Base-by-base conservation (phyloP, 2,113 vertebrate genomes). In the Phyllostomus hastatus region DNA sequence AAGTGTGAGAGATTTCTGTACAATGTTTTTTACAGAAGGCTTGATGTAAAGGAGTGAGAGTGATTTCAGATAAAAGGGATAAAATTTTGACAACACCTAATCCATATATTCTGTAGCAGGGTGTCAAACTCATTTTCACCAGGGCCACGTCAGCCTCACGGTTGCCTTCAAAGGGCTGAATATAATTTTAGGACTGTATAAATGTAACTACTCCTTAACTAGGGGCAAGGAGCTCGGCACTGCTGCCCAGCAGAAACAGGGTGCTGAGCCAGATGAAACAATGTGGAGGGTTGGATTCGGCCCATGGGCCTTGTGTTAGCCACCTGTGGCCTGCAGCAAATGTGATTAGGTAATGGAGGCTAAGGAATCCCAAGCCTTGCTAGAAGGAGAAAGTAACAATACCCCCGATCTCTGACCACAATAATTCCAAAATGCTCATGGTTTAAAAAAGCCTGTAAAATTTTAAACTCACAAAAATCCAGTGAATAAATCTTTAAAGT, bases 41-140 rank as follows among this genome's bases (percentile, higher is more conserved):
- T 72, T 35, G 1, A 20, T 52, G 11, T 15, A 10, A 72, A 91
- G 78, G 20, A 33, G 10, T 75, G 19, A 93, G 43, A 64, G 8
- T n/a, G 50, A 87, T n/a, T 87, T 95, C 89, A 92, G 70, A 90
- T 41, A 57, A 64, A 95, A 57, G 79, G 14, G 92, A 76, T 59
- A 90, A 84, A 87, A 80, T 75, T 22, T 87, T 87, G 69, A 81
- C 57, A 79, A 80, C 41, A 9, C 22, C 28, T 84, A 78, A 8
- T 66, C 12, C 10, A 59, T 7, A 57, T 7, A n/a, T 70, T 93
- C 79, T 82, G 86, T 1, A 76, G 57, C 57, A 24, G 22, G 20
- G 7, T 24, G 22, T 59, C 57, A 59, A 59, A 59, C 57, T 59
- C 57, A 59, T 24, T 59, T 59, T 59, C 57, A 59, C 57, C 57